Conservation (phyloP, 2,797 vertebrate genomes). For the Vespertilio murinus region DNA sequence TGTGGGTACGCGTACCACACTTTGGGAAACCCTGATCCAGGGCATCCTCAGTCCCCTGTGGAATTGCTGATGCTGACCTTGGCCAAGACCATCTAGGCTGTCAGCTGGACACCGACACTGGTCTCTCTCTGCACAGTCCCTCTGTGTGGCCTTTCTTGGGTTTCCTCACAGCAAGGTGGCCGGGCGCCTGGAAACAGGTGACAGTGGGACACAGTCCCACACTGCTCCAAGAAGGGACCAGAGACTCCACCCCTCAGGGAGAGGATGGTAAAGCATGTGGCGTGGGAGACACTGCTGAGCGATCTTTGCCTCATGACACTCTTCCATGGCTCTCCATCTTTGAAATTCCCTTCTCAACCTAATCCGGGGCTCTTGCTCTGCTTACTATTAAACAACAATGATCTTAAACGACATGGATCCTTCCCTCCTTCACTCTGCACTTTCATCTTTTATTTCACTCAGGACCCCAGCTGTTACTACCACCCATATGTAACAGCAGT, state of each 20-base stretch:
- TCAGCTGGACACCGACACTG: not conserved
- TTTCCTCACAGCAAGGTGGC: not conserved
- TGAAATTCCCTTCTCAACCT: not conserved
- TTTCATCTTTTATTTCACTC: not conserved
- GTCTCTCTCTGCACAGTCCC: not conserved
- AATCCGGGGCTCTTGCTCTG: not conserved
- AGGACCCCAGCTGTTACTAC: not conserved
- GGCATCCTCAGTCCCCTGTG: not conserved
- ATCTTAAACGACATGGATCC: not conserved
- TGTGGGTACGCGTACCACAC: too few relatives aligned
- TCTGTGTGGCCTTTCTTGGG: not conserved
- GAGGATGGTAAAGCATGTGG: not conserved
- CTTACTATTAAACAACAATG: not conserved
- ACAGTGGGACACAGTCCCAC: not conserved
- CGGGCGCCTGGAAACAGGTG: not conserved
- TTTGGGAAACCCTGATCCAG: too few relatives aligned
- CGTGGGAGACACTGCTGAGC: not conserved
- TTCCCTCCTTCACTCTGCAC: not conserved
- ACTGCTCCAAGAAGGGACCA: not conserved
- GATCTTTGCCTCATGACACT: not conserved
- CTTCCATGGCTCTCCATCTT: not conserved
- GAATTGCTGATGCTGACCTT: not conserved
- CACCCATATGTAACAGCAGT: not conserved
- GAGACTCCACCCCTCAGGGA: fast-evolving
- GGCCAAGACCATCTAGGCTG: not conserved